Evolutionary conservation across 2,797 vertebrate genomes (phyloP).

Genomic region (Gallinago solitaria): DNA sequence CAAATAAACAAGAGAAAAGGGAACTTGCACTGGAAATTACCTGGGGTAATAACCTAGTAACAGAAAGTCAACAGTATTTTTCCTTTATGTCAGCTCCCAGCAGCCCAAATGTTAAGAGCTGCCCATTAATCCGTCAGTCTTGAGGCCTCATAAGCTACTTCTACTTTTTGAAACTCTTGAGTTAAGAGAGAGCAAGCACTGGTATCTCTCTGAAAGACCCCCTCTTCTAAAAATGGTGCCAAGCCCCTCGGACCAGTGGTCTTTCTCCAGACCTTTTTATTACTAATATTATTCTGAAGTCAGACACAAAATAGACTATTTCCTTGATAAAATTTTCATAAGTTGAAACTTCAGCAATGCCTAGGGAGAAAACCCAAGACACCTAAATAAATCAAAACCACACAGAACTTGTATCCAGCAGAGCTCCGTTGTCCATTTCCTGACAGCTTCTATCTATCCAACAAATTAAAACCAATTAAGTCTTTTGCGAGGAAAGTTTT

Average conservation of each 20-base stretch:
- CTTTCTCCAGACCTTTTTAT: not conserved
- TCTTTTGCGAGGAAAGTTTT: not conserved
- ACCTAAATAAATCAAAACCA: not conserved
- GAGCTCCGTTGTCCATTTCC: not conserved
- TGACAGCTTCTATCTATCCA: not conserved
- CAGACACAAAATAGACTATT: not conserved
- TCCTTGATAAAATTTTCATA: not conserved
- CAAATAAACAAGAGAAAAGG: not conserved
- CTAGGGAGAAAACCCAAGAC: not conserved
- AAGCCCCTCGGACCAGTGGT: not conserved
- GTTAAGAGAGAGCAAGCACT: not conserved
- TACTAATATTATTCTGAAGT: not conserved
- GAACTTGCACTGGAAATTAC: not conserved
- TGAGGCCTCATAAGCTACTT: not conserved
- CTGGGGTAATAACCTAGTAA: not conserved
- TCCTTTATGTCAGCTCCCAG: not conserved
- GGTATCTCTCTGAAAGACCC: not conserved
- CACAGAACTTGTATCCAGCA: not conserved
- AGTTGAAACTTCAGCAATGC: not conserved
- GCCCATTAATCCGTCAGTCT: not conserved
- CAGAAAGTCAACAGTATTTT: not conserved
- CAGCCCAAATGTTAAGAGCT: not conserved
- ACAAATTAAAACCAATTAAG: constrained; percentile 30
- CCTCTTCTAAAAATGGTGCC: not conserved
- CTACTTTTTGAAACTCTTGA: not conserved